Evolutionary conservation across 2,888 invertebrate species (phyloP), one percentile per base, ranked within the genome.

Genomic region (Disparrhopalites patrizii): DNA sequence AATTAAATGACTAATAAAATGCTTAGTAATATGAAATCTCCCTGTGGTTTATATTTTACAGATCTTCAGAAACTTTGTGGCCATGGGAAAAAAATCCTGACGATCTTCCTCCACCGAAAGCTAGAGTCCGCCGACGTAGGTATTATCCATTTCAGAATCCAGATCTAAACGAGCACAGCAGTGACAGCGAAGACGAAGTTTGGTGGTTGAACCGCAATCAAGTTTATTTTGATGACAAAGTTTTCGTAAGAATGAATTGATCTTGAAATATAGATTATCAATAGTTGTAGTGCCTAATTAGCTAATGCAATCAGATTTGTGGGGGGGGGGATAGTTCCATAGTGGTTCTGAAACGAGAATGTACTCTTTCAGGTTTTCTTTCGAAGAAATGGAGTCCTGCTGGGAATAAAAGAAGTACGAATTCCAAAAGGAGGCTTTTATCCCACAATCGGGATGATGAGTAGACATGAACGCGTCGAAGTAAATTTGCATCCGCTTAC

Each of bases 361-460:
- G n/a, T n/a, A n/a, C n/a, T 62, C n/a, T 75, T 75, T 38, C 76
- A 82, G 81, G 81, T 83, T 38, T 83, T 82, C 76, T 83, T 83
- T 73, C 82, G 82, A 47, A 76, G 82, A 65, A 83, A 83, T 77
- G 81, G 82, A 13, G 81, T 81, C 71, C 79, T 80, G 33, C 78
- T 83, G 50, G 82, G 83, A 1, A 78, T 79, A 51, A 79, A 81
- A 68, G 80, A 81, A 71, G 79, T 81, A n/a, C 76, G 77, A 58
- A 80, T 83, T 68, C 82, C 83, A 7, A 80, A 79, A 72, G 82
- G 82, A 55, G 83, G 82, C 2, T 82, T 82, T 76, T 82, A 78
- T 70, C 82, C 83, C 1, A 82, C 82, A 7, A 78, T 83, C 18
- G 83, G 82, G 68, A 82, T 83, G 82, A 76, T 82, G 68, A 82